Conservation (phyloP, 2,113 vertebrate species). For the Connochaetes taurinus region DNA sequence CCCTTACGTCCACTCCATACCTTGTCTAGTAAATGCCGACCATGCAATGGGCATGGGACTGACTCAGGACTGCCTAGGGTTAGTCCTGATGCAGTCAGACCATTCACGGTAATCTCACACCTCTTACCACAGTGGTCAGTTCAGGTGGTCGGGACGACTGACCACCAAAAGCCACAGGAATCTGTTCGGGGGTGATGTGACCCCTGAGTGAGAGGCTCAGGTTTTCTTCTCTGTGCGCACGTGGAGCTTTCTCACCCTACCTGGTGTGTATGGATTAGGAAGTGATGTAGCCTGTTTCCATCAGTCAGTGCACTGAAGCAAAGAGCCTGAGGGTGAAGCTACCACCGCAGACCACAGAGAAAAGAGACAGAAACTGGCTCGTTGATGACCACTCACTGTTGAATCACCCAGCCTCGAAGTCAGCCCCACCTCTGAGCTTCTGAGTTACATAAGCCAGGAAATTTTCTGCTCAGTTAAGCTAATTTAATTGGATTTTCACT, state of each 20-base stretch:
- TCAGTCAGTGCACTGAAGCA: neutral
- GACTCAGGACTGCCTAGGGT: neutral
- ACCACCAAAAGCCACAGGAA: neutral
- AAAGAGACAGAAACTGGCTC: neutral
- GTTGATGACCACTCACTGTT: accelerated
- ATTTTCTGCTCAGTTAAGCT: neutral
- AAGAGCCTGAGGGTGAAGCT: neutral
- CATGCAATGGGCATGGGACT: accelerated
- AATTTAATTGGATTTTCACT: neutral
- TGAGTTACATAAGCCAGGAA: neutral
- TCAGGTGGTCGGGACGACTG: neutral
- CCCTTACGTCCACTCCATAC: neutral
- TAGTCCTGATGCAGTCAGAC: neutral
- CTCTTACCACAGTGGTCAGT: neutral
- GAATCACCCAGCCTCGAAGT: neutral
- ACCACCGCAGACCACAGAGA: neutral
- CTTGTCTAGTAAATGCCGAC: neutral
- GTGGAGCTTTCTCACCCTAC: neutral
- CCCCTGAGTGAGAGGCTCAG: neutral
- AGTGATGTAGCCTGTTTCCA: neutral
- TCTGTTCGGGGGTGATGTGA: accelerated
- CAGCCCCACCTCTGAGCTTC: neutral
- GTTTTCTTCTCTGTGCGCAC: neutral
- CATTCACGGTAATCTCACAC: neutral
- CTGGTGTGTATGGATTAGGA: neutral